These are phyloP conservation scores for Drosophila simulans DNA, from an alignment of 1,140 invertebrate genomes.

Conservation along the genomic window DNA sequence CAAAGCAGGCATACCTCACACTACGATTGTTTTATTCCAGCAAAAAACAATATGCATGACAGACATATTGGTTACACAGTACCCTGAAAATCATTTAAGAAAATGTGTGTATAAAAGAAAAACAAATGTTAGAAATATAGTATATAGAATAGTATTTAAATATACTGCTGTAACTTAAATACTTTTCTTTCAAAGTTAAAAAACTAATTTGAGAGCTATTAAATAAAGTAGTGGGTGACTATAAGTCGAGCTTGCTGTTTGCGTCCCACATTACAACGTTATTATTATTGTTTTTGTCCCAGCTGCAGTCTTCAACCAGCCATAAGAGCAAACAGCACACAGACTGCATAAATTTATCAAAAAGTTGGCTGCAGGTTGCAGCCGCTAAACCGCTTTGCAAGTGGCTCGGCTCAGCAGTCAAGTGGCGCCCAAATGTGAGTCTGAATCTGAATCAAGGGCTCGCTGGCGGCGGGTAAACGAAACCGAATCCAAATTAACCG, in stretches of 20 bases:
- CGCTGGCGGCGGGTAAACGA: slow-evolving; percentile 33
- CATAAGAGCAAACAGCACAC: slow-evolving; percentile 17
- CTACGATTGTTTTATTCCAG: neutral
- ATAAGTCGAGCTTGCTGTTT: neutral
- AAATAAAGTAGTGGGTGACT: neutral
- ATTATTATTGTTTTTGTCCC: slow-evolving; percentile 9
- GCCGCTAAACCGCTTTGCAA: slow-evolving; percentile 14
- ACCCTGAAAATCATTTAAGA: too few relatives aligned
- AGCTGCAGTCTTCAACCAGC: slow-evolving; percentile 17
- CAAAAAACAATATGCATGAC: too few relatives aligned
- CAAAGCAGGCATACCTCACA: neutral
- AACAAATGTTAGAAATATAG: too few relatives aligned
- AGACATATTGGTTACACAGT: too few relatives aligned
- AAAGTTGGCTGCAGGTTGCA: slow-evolving; percentile 25
- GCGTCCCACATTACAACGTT: neutral
- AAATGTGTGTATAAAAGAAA: too few relatives aligned
- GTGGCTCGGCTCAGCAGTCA: slow-evolving; percentile 39
- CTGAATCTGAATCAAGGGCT: slow-evolving; percentile 20
- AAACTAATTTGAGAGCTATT: too few relatives aligned
- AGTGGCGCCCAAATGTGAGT: slow-evolving; percentile 57
- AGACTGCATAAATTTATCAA: slow-evolving; percentile 32
- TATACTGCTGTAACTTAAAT: too few relatives aligned
- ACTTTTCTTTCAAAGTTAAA: too few relatives aligned
- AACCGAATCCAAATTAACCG: slow-evolving; percentile 70
- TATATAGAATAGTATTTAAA: too few relatives aligned